Base-by-base conservation (phyloP, 2,888 invertebrate species). In the Drosophila prostipennis region DNA sequence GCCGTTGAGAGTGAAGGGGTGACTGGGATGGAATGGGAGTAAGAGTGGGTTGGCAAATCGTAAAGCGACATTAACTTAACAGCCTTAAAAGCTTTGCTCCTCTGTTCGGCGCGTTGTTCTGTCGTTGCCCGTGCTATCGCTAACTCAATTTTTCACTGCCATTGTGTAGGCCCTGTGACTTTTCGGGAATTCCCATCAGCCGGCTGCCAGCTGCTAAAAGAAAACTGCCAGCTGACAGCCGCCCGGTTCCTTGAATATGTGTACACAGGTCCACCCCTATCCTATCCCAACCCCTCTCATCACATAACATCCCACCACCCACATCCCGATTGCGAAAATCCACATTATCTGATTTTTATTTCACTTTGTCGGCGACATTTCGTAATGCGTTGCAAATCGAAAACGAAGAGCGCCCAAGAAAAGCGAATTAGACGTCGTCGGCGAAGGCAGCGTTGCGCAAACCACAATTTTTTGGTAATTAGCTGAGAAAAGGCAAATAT, bases 301-400 rank as follows among this genome's bases (percentile, higher is more conserved):
- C 14, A 10, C 34, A 45, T 19, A n/a, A 58, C 49, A 29, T 32
- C 37, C 8, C 26, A 23, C 23, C 23, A 26, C 6, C 14, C 13
- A n/a, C 36, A 45, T 19, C 16, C 60, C 49, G 56, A 61, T 58
- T 68, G 73, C 69, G 74, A 69, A 71, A 83, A 77, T 77, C 74
- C 57, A 74, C 74, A 80, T 81, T 86, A 76, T 80, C 76, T 69
- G 80, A 73, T 54, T 63, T 72, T 56, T 52, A 60, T 58, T 76
- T 65, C 69, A 58, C 78, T 78, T 83, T 83, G 65, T 68, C 60
- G 68, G 69, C 58, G 59, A 78, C 80, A 76, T 84, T 76, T 69
- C 67, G 81, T 84, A 87, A 81, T 84, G 85, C 87, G 82, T 79
- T 49, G 81, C 72, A 75, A 82, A 82, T 82, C 85, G 85, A 80